A percentile compares a stretch with the other conserved stretches of the same genome.
Evolutionary conservation across 2,113 vertebrate genomes (phyloP).

Genomic region (Garra rufa): DNA sequence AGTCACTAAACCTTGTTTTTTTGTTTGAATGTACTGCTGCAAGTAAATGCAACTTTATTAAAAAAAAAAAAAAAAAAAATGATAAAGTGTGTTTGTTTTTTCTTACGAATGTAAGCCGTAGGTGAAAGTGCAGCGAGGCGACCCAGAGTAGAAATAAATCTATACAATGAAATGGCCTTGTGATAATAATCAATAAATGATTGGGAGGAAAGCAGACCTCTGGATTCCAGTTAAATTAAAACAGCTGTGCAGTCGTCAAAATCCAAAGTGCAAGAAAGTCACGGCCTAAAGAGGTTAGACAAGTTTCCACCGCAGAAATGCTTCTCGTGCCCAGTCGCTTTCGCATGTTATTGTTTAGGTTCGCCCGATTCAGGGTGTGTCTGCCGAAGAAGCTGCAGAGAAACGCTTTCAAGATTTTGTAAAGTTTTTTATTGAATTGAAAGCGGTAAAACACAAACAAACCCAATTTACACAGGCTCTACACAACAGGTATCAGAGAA

Average conservation of each 20-base stretch:
- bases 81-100: background rate
- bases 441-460: constrained; percentile 57
- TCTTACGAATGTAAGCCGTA: background rate
- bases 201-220: background rate
- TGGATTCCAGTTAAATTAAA: constrained; percentile 26
- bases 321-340: background rate
- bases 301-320: background rate
- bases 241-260: background rate
- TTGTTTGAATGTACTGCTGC: constrained; percentile 10
- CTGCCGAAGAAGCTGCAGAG: background rate
- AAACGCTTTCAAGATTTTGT: background rate
- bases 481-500: constrained; percentile 35
- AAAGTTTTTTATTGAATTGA: constrained; percentile 53
- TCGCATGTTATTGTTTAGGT: background rate
- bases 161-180: background rate
- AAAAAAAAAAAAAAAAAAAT: background rate
- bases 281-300: background rate
- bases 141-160: background rate
- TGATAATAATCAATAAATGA: background rate
- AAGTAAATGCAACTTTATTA: background rate
- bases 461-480: constrained; percentile 56
- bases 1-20: constrained; percentile 29
- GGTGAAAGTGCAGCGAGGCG: background rate
- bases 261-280: background rate
- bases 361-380: background rate